phyloP scores from a whole-genome alignment of 2,888 invertebrate genomes.

The Lycophotia porphyrea region DNA sequence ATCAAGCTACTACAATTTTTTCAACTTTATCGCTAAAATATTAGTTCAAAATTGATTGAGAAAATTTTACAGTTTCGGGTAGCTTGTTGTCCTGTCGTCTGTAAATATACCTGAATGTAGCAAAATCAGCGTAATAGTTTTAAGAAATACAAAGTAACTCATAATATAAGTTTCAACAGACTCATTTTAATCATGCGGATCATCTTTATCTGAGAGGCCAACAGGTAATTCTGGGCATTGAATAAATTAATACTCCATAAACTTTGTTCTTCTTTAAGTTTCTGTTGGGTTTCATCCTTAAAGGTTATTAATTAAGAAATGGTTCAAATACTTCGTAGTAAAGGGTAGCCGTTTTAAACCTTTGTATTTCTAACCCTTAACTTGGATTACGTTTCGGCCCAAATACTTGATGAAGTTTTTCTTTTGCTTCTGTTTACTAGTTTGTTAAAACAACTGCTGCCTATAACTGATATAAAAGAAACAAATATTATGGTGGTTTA shows the following conservation, averaged over 20 bases:
- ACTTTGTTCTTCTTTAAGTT: constrained; percentile 12
- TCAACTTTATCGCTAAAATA: too few relatives aligned
- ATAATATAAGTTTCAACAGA: neutral
- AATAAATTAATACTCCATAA: constrained; percentile 19
- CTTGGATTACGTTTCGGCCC: constrained; percentile 1
- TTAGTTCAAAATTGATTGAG: too few relatives aligned
- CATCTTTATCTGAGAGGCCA: neutral
- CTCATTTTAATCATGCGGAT: neutral
- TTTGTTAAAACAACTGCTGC: neutral
- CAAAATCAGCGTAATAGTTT: neutral
- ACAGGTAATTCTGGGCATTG: neutral
- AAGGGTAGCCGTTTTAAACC: neutral
- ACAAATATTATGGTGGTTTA: neutral
- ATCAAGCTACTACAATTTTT: too few relatives aligned
- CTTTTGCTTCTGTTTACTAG: constrained; percentile 17
- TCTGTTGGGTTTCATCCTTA: constrained; percentile 1
- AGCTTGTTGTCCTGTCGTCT: too few relatives aligned
- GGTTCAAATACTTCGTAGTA: neutral
- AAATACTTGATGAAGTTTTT: neutral
- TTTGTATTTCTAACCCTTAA: neutral
- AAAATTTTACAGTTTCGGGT: too few relatives aligned
- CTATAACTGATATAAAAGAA: neutral
- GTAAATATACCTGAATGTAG: neutral
- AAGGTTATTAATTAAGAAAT: constrained; percentile 19
- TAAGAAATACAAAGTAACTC: neutral